Evolutionary conservation across 2,888 invertebrate species (phyloP), one percentile per base, ranked within the genome.

Genomic region (Rotaria magnacalcarata): DNA sequence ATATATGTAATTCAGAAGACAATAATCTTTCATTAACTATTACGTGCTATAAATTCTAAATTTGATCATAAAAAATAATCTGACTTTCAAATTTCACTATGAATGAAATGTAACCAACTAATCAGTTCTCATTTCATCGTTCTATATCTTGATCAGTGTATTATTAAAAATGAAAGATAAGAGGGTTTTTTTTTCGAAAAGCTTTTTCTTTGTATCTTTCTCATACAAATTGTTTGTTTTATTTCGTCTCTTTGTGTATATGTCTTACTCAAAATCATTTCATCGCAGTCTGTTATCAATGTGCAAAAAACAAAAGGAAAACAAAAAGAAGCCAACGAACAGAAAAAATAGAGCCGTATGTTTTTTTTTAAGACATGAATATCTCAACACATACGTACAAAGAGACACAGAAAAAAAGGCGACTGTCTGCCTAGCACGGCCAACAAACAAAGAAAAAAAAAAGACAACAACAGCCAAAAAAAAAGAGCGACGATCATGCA

Each of bases 171-270:
- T 21, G 19, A 21, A 54, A 54, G 21, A 54, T 54, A 54, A 54
- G 54, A 54, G 8, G 14, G 11, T 52, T 10, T n/a, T 8, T 27
- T 16, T 34, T 41, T 27, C 19, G 24, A 56, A 56, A 56, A 56
- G 8, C 24, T 27, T 34, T 34, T 34, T 34, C 27, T 16, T 34
- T 67, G 67, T 67, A 67, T 67, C 67, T 67, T 67, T 67, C 67
- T 67, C 67, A 67, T 67, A 67, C 67, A 67, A 67, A 67, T 67
- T 67, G 67, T 67, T 67, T 67, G 67, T 67, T 67, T 67, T 67
- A 67, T 67, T 67, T 67, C 67, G 67, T 67, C 67, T 67, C 67
- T 41, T 67, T 67, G 67, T 67, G 67, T 67, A 67, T 34, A 67
- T 67, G 67, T 67, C 67, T 67, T 67, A 67, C 67, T 67, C 67